Conservation (phyloP, 2,888 invertebrate genomes). For the Schizaphis graminum region DNA sequence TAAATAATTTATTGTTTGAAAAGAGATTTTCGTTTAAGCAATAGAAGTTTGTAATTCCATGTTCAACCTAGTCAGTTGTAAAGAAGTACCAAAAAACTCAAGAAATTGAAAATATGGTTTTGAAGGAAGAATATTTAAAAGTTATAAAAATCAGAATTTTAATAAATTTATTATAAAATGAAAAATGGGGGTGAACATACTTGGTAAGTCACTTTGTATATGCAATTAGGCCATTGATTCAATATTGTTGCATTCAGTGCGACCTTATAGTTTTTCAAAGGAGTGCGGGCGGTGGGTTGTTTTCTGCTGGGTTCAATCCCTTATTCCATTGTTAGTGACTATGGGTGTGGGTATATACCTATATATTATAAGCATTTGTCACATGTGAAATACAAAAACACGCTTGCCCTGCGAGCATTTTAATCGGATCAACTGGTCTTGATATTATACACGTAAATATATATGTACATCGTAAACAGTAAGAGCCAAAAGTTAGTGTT, state of each 20-base stretch:
- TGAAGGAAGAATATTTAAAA: too few species aligned
- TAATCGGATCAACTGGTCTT: constrained; percentile 58
- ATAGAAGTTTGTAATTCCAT: too few species aligned
- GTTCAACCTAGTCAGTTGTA: too few species aligned
- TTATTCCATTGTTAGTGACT: constrained; percentile 45
- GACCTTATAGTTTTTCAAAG: constrained; percentile 37
- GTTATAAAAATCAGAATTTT: too few species aligned
- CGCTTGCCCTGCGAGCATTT: constrained; percentile 49
- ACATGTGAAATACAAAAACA: constrained; percentile 45
- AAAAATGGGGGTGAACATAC: too few species aligned
- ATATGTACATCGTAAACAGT: neutral
- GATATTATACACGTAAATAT: neutral
- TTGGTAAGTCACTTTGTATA: too few species aligned
- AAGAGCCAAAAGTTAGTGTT: neutral
- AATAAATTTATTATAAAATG: too few species aligned
- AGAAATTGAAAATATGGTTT: too few species aligned
- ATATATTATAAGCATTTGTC: constrained; percentile 20
- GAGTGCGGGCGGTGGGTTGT: neutral
- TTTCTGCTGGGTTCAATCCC: constrained; percentile 43
- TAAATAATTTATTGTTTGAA: too few species aligned
- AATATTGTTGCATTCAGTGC: neutral
- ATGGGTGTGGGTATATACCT: neutral
- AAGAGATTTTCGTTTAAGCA: too few species aligned
- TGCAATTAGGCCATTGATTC: neutral
- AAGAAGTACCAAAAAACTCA: too few species aligned